Evolutionary conservation across 1,140 invertebrate species (phyloP), one percentile per base, ranked within the genome.

Genomic region (Nephila pilipes): DNA sequence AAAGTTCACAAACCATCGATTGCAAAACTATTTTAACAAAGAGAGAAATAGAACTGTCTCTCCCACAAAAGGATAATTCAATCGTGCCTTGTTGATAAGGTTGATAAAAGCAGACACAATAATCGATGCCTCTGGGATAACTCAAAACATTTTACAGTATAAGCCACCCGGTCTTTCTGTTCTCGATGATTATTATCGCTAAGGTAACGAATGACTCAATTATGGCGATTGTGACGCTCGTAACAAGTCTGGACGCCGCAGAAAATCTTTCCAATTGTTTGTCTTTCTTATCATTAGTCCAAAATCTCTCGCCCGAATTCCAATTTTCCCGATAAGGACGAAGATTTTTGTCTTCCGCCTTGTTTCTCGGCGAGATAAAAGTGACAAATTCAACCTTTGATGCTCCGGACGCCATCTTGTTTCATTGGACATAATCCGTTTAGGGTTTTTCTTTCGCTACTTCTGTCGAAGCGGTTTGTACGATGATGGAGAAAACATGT

Each of bases 381-480:
- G 89, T 91, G 89, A 91, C 89, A 91, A 83, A 91, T 91, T 91
- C 58, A 60, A 38, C 75, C 79, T 65, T 83, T 83, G 55, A 81
- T 80, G 29, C 60, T 63, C 16, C 60, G 20, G 58, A 65, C 57
- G 38, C 46, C 58, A 65, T 89, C 46, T 32, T 79, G 65, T 75
- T 79, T 79, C 65, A 55, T 91, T 83, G 79, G 89, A 29, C 89
- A 25, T 91, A 91, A 91, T 91, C 89, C 89, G 79, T 81, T 91
- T 91, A 91, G 20, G 79, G 55, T 57, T 58, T 46, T 80, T 32
- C 88, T 88, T 58, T n/a, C 16, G 46, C 22, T 32, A 32, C 12
- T 90, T 25, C 63, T 65, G 63, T 90, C 69, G 57, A 36, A 88
- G n/a, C 38, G 20, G 60, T 63, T 87, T 69, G 29, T 14, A 18